Base-by-base conservation (phyloP, 2,888 invertebrate genomes). In the Drosophila mimica region DNA sequence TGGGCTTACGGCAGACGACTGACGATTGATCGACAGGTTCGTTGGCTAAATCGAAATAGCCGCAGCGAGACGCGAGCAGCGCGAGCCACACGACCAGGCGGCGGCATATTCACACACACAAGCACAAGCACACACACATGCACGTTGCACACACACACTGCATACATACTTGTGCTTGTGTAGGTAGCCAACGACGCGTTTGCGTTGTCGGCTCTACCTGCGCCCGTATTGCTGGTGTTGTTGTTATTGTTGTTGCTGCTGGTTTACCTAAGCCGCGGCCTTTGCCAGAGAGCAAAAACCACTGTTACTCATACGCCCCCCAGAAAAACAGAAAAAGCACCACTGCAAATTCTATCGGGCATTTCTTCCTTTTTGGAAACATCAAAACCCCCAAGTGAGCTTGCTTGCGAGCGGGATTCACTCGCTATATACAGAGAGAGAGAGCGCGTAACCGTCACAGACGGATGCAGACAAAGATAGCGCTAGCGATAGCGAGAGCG, bases 21-120 rank as follows among this genome's bases (percentile, higher is more conserved):
- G 92, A 91, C 90, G 89, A 86, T 86, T 92, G 92, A 92, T 92
- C 92, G 92, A 92, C 92, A 92, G 91, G 92, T 92, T 92, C 79
- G 83, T 86, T 79, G 86, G 86, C 80, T 91, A 91, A 88, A 90
- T 91, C 86, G 91, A 91, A 88, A 89, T 91, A 81, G 91, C 89
- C 81, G 85, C 81, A 79, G 84, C 82, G 90, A 82, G 91, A 79
- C 81, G 89, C 85, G 76, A 63, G 73, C 73, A 85, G 81, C 88
- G 86, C 79, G 73, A 84, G 89, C 85, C 85, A 82, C 81, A 81
- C 88, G 84, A 86, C 89, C 81, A 81, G 66, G 70, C 82, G 74
- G 57, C 78, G 77, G 73, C 76, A 81, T 76, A 80, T 73, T 67
- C 67, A 74, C 79, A 79, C 79, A 54, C 58, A 69, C 70, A 68